Conservation (phyloP, 2,888 invertebrate genomes). For the Lithophane semibrunnea region DNA sequence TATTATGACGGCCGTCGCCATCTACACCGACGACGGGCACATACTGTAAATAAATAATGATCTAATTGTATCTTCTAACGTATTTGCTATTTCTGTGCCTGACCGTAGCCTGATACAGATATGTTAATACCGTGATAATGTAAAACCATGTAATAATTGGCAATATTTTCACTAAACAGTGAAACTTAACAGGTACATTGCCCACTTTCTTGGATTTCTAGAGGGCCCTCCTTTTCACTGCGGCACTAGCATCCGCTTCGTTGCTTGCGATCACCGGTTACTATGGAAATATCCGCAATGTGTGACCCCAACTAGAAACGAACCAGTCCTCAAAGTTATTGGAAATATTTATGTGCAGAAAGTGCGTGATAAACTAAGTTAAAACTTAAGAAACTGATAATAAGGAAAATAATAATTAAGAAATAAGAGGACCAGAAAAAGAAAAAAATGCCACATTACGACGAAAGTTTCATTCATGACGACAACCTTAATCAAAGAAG, state of each 20-base stretch:
- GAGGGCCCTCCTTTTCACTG: slow-evolving; percentile 82
- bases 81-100: slow-evolving; percentile 84
- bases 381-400: background rate
- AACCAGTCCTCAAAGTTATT: slow-evolving; percentile 54
- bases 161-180: slow-evolving; percentile 59
- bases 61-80: slow-evolving; percentile 85
- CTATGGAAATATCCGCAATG: slow-evolving; percentile 73
- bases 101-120: slow-evolving; percentile 66
- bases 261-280: slow-evolving; percentile 71
- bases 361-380: background rate
- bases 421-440: slow-evolving; percentile 18
- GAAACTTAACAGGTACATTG: slow-evolving; percentile 67
- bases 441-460: slow-evolving; percentile 88
- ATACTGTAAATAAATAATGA: slow-evolving; percentile 89
- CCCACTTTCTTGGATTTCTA: slow-evolving; percentile 86
- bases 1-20: slow-evolving; percentile 76
- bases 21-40: slow-evolving; percentile 69
- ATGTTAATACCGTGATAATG: slow-evolving; percentile 31
- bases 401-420: slow-evolving; percentile 7
- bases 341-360: slow-evolving; percentile 22
- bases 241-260: slow-evolving; percentile 72
- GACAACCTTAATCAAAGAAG: slow-evolving; percentile 87
- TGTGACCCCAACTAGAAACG: slow-evolving; percentile 69
- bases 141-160: slow-evolving; percentile 42
- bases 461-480: slow-evolving; percentile 88